Evolutionary conservation across 2,113 vertebrate genomes (phyloP), one percentile per base, ranked within the genome.

Genomic region (Caloenas nicobarica): DNA sequence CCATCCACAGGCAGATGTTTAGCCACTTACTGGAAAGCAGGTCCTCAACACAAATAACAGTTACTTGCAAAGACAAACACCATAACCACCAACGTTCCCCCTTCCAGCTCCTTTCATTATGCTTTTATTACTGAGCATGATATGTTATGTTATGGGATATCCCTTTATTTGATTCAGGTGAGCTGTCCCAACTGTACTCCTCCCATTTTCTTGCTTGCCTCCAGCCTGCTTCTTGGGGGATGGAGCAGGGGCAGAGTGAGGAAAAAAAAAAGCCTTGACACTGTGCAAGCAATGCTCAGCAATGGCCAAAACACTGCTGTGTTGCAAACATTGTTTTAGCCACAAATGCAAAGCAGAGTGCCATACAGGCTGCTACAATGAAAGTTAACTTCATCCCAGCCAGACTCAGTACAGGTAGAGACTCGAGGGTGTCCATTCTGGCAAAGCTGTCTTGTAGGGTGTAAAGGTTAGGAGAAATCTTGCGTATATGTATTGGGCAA

Each of bases 221-320:
- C 6, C 12, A 13, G 7, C 2, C 21, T 46, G 3, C 8, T 58
- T 78, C 77, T 12, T 16, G 5, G 5, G 10, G 7, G 0, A 19
- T 44, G 12, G 2, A 9, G 2, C 28, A 77, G 22, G 11, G 9
- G 2, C 11, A 73, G 31, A 54, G 15, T 10, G 11, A 85, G n/a
- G 38, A 85, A 72, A 91, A 77, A 10, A 36, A 16, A 51, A 56
- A 19, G 4, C 5, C 15, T 51, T 56, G 38, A n/a, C 22, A 26
- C 14, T 51, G 23, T n/a, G 16, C 26, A 54, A 78, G 9, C 4
- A 40, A 18, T 40, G 17, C 31, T 65, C 38, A 70, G 11, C 18
- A 74, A 1, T 9, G 8, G 23, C 10, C 23, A 73, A 68, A 73
- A 64, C 9, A 10, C 9, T 50, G 7, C 3, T 26, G 5, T 38